Evolutionary conservation across 2,113 vertebrate species (phyloP).

Genomic region (Sinocyclocheilus maitianheensis): DNA sequence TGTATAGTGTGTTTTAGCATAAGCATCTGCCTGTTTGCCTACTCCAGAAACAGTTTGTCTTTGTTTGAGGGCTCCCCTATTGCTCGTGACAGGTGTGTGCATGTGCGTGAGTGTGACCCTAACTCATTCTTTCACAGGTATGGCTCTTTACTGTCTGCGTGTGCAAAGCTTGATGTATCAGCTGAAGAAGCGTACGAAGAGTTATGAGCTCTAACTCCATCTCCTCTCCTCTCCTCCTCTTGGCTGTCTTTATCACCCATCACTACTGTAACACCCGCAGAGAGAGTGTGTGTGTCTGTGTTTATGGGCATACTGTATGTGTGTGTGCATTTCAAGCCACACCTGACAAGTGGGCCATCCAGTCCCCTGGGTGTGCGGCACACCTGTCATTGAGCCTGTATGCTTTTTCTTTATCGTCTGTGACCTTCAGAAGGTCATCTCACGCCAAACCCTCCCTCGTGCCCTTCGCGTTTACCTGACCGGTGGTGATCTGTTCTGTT

Average conservation of each 20-base stretch:
- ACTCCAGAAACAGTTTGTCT: conserved; percentile 28
- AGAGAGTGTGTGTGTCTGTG: conserved; percentile 42
- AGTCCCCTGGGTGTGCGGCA: conserved; percentile 5
- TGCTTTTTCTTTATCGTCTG: conserved; percentile 24
- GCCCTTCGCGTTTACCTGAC: conserved; percentile 29
- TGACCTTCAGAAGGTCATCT: conserved; percentile 24
- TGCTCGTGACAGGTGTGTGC: neutral
- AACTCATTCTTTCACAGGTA: conserved; percentile 61
- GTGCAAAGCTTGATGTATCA: conserved; percentile 65
- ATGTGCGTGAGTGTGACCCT: conserved; percentile 42
- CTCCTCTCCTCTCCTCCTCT: conserved; percentile 67
- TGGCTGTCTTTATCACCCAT: conserved; percentile 70
- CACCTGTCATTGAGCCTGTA: neutral
- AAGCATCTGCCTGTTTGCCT: neutral
- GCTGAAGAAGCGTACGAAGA: conserved; percentile 63
- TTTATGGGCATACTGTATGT: neutral
- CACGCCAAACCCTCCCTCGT: neutral
- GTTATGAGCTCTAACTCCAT: conserved; percentile 63
- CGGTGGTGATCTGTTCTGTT: conserved; percentile 1
- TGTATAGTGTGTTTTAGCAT: neutral
- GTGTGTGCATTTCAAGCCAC: neutral
- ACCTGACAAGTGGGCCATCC: conserved; percentile 38
- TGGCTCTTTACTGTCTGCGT: conserved; percentile 56
- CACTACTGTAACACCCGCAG: conserved; percentile 54
- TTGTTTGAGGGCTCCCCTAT: neutral